phyloP scores from a whole-genome alignment of 2,888 invertebrate species.

The Leistus spinibarbis region DNA sequence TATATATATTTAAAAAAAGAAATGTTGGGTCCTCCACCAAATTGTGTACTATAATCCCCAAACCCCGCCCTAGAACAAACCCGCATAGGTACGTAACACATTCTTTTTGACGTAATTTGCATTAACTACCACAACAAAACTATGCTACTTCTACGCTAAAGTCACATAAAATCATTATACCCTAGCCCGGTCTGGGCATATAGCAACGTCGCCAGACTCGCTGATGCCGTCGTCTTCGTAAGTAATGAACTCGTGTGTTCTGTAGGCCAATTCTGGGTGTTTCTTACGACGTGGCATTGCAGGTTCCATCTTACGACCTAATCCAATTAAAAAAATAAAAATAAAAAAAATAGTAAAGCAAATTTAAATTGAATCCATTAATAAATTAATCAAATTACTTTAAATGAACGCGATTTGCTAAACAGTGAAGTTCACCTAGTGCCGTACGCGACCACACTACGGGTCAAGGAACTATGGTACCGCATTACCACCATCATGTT shows the following conservation, averaged over 20 bases:
- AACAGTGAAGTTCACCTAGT: neutral
- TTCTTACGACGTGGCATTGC: constrained; percentile 87
- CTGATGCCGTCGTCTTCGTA: constrained; percentile 68
- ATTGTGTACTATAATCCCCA: neutral
- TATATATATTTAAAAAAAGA: neutral
- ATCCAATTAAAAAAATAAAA: neutral
- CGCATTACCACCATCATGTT: neutral
- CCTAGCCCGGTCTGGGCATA: constrained; percentile 69
- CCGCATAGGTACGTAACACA: neutral
- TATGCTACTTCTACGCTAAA: neutral
- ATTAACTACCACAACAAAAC: neutral
- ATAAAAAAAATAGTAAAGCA: neutral
- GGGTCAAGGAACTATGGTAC: neutral
- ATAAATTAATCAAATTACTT: neutral
- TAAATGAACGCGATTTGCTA: neutral
- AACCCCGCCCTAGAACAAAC: neutral
- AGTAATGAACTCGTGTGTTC: constrained; percentile 79
- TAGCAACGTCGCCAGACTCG: constrained; percentile 61
- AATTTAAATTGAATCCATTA: neutral
- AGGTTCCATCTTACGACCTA: constrained; percentile 70
- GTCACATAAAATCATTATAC: constrained; percentile 55
- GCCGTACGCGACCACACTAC: neutral
- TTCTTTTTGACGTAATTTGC: neutral
- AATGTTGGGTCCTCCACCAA: neutral
- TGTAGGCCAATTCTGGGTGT: constrained; percentile 86